These are phyloP conservation scores for Polydesmus complanatus DNA, from an alignment of 2,888 invertebrate genomes.

Conservation along the genomic window DNA sequence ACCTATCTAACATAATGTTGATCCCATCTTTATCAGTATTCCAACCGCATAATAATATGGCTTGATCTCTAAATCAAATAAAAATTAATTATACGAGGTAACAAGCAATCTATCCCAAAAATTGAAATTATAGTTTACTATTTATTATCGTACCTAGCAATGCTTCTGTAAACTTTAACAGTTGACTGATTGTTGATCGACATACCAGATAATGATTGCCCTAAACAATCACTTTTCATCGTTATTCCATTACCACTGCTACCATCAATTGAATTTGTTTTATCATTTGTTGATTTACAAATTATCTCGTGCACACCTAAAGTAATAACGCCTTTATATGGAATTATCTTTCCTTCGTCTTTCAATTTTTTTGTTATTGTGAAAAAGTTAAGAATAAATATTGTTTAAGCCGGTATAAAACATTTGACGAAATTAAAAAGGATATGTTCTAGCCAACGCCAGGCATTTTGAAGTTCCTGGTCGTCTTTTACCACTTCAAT, in stretches of 20 bases:
- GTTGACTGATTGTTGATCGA: not conserved
- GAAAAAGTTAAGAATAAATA: slow-evolving; percentile 5
- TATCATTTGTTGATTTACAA: slow-evolving; percentile 7
- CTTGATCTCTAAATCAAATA: slow-evolving; percentile 51
- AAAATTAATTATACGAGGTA: not conserved
- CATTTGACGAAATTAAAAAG: slow-evolving; percentile 20
- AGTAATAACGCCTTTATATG: too few relatives aligned
- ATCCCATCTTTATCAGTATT: slow-evolving; percentile 54
- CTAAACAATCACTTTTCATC: slow-evolving; percentile 4
- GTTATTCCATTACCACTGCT: not conserved
- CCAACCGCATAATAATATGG: slow-evolving; percentile 81
- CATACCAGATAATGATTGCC: slow-evolving; percentile 8
- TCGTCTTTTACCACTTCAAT: slow-evolving; percentile 51
- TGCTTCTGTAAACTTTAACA: slow-evolving; percentile 4
- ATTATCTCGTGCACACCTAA: slow-evolving; percentile 10
- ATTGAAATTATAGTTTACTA: not conserved
- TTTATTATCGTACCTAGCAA: slow-evolving; percentile 8
- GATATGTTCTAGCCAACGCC: slow-evolving; percentile 60
- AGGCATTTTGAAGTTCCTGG: slow-evolving; percentile 57
- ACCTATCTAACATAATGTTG: slow-evolving; percentile 20
- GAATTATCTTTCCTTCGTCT: slow-evolving; percentile 19
- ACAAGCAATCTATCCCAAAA: not conserved
- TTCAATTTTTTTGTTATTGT: slow-evolving; percentile 20
- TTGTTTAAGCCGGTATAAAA: not conserved
- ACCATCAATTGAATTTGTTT: not conserved